These are phyloP conservation scores for Betta splendens DNA, from an alignment of 2,797 vertebrate genomes.

Conservation along the genomic window DNA sequence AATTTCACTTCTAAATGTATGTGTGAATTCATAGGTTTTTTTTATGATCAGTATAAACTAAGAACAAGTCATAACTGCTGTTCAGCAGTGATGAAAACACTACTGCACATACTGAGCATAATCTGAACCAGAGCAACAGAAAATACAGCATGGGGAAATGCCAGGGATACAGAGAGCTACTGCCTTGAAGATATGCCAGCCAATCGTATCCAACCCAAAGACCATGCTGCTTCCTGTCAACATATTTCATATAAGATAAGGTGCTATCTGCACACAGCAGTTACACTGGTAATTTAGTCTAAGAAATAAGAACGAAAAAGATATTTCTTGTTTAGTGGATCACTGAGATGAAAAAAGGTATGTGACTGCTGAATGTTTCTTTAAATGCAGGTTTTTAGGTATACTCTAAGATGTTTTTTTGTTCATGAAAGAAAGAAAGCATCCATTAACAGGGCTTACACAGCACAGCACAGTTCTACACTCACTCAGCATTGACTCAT, in stretches of 20 bases:
- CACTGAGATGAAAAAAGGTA: constrained; percentile 34
- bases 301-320: constrained; percentile 48
- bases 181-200: constrained; percentile 64
- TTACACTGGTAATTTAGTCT: constrained; percentile 75
- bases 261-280: constrained; percentile 76
- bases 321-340: constrained; percentile 39
- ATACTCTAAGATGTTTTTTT: too few species aligned
- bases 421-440: constrained; percentile 16
- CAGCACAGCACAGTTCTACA: constrained; percentile 31
- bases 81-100: constrained; percentile 17
- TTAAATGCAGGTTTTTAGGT: constrained; percentile 6
- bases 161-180: constrained; percentile 57
- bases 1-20: not conserved
- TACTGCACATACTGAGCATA: not conserved
- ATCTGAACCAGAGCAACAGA: constrained; percentile 36
- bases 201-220: constrained; percentile 68
- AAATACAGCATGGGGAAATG: constrained; percentile 48
- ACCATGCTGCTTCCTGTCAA: constrained; percentile 67
- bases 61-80: constrained; percentile 1
- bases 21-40: too few species aligned
- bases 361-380: constrained; percentile 48
- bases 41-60: not conserved
- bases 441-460: constrained; percentile 28
- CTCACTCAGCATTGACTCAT: constrained; percentile 28
- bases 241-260: constrained; percentile 78